phyloP scores from a whole-genome alignment of 2,113 vertebrate genomes.

The Pseudopodoces humilis region DNA sequence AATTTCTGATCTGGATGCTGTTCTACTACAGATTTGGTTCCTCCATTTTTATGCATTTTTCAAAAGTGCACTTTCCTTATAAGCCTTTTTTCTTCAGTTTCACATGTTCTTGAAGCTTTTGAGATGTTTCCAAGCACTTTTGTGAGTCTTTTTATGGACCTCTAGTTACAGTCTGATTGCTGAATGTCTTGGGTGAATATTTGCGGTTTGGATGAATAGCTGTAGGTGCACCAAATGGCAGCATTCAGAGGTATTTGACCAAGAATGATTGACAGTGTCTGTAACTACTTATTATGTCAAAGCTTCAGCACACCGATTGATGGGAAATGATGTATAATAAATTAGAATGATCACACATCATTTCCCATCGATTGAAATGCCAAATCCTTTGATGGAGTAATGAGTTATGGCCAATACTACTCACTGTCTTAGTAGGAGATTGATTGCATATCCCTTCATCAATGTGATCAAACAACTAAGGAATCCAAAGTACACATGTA shows the following conservation, averaged over 20 bases:
- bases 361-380: conserved; percentile 89
- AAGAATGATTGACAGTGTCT: conserved; percentile 84
- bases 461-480: conserved; percentile 80
- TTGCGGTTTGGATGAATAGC: conserved; percentile 69
- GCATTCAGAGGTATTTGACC: conserved; percentile 75
- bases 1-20: not conserved
- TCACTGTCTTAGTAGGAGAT: conserved; percentile 84
- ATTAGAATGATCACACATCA: conserved; percentile 90
- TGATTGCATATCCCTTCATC: conserved; percentile 80
- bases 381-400: conserved; percentile 85
- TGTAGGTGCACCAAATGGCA: conserved; percentile 69
- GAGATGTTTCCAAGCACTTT: not conserved
- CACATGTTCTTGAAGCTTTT: not conserved
- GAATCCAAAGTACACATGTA: conserved; percentile 70
- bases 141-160: conserved; percentile 9
- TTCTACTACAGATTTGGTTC: not conserved
- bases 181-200: conserved; percentile 41
- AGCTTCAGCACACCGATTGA: conserved; percentile 82
- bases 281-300: conserved; percentile 86
- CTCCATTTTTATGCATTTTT: not conserved
- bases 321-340: conserved; percentile 89
- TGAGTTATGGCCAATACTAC: conserved; percentile 86
- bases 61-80: not conserved
- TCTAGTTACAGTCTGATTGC: conserved; percentile 23
- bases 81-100: not conserved